Evolutionary conservation across 2,113 vertebrate species (phyloP), one percentile per base, ranked within the genome.

Genomic region (Dunckerocampus dactyliophorus): DNA sequence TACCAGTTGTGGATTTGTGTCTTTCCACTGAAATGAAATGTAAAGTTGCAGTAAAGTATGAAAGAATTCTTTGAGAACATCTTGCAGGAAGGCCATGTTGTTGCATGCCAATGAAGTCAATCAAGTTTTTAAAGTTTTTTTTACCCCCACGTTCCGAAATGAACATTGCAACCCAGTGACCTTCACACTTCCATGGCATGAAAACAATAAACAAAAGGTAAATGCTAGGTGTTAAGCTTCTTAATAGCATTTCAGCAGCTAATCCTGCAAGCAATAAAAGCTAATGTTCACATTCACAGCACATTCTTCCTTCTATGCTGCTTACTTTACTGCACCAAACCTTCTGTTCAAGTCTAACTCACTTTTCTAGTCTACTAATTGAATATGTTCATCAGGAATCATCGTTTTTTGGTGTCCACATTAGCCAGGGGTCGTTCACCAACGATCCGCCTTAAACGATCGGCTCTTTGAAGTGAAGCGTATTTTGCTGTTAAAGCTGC

Each of bases 241-340:
- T 53, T 70, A 59, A 61, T 70, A 22, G 60, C 22, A n/a, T 77
- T 67, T 71, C 22, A 56, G 59, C 69, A 56, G 66, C 53, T 77
- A 71, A 80, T 83, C 52, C 68, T 31, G 64, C 62, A 75, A 46
- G 54, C 62, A 65, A 50, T 75, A 66, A 75, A 78, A 71, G 13
- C 0, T 60, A 61, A 63, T 56, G 70, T 62, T 75, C 60, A 59
- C 31, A 71, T 65, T 70, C 54, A 22, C 8, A 66, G 59, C 62
- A 75, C 55, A 68, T 62, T 72, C 50, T 77, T 84, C 46, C 22
- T 67, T 80, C 66, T 62, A 20, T 65, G 24, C 55, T 62, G 54
- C 50, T 74, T 47, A 56, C 61, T 55, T 55, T 19, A 55, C 10
- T 8, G 3, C 3, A 4, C 13, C 13, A 6, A 21, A 24, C 15